Evolutionary conservation across 2,113 vertebrate species (phyloP).

Genomic region (Otis tarda): DNA sequence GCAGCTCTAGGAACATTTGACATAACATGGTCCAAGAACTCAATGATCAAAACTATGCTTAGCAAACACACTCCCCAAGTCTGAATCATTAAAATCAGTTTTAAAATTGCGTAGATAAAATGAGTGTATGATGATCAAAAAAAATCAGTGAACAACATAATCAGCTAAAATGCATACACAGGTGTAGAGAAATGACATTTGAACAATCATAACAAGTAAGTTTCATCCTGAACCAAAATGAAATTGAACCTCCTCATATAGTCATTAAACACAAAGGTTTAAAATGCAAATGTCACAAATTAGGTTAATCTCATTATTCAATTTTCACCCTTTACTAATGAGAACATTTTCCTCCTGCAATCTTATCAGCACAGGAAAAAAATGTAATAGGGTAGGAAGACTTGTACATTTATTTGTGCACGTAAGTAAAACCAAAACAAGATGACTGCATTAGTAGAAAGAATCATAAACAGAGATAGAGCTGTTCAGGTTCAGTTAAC

Average conservation of each 20-base stretch:
- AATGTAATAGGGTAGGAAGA: background rate
- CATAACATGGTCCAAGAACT: background rate
- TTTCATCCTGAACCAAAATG: background rate
- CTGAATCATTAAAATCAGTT: background rate
- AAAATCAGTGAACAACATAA: background rate
- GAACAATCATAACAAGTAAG: background rate
- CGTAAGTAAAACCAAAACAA: background rate
- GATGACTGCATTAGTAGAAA: background rate
- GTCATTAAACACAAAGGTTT: background rate
- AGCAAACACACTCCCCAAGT: background rate
- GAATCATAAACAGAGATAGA: background rate
- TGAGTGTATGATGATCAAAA: background rate
- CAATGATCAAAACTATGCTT: background rate
- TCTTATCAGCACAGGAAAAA: background rate
- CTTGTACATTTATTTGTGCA: background rate
- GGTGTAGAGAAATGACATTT: background rate
- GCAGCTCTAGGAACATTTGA: background rate
- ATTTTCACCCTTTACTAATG: background rate
- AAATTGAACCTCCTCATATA: background rate
- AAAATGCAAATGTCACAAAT: background rate
- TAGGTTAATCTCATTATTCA: background rate
- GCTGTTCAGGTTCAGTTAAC: background rate
- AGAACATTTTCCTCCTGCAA: background rate
- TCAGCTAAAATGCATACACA: background rate
- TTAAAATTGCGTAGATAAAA: background rate